These are phyloP conservation scores for Fistularia tabacaria DNA, from an alignment of 2,797 vertebrate genomes.

Conservation along the genomic window DNA sequence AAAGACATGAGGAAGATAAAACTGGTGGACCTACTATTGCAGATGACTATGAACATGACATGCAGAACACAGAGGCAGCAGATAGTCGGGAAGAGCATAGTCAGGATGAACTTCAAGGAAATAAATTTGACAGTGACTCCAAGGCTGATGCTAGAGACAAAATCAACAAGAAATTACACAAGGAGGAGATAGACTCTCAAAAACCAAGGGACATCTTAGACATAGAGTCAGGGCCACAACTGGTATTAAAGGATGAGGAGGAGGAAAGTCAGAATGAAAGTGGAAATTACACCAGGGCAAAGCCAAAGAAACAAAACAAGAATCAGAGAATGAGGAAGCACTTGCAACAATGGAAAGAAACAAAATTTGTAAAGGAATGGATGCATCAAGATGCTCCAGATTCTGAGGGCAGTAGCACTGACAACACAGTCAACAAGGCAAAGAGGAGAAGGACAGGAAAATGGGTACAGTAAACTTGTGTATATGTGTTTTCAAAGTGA, in stretches of 20 bases:
- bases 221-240: conserved; percentile 4
- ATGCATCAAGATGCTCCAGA: conserved; percentile 28
- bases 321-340: conserved; percentile 61
- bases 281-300: conserved; percentile 44
- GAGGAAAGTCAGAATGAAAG: conserved; percentile 54
- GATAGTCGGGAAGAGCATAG: conserved; percentile 24
- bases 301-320: conserved; percentile 62
- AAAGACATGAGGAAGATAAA: conserved; percentile 28
- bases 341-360: conserved; percentile 60
- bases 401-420: conserved; percentile 33
- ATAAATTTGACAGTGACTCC: conserved; percentile 6
- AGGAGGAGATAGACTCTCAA: conserved; percentile 10
- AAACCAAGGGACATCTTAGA: conserved; percentile 32
- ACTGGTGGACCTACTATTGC: conserved; percentile 1
- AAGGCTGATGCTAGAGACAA: conserved; percentile 16
- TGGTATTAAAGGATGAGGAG: conserved; percentile 37
- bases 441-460: conserved; percentile 64
- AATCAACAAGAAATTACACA: neutral
- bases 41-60: conserved; percentile 45
- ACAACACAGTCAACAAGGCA: conserved; percentile 46
- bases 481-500: neutral
- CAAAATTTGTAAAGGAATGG: conserved; percentile 24
- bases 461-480: conserved; percentile 63
- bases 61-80: conserved; percentile 38
- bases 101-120: conserved; percentile 10